Evolutionary conservation across 2,888 invertebrate species (phyloP).

Genomic region (Tortrix viridana): DNA sequence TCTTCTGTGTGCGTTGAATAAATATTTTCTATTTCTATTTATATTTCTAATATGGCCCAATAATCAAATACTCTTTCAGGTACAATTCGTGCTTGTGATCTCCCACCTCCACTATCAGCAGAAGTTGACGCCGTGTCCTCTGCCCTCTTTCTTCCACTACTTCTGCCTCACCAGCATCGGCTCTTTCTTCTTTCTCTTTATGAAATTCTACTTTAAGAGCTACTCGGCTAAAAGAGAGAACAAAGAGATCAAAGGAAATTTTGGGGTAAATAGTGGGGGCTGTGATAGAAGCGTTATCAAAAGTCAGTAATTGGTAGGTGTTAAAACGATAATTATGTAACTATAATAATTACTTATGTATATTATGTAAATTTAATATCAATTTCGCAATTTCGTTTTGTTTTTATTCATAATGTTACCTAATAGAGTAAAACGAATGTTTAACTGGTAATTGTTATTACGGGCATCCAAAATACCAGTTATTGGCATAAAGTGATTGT

Average conservation of each 20-base stretch:
- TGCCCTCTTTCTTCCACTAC: slow-evolving; percentile 80
- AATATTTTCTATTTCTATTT: too few species aligned
- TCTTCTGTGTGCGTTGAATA: too few species aligned
- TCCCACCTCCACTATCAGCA: slow-evolving; percentile 71
- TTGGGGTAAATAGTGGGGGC: background rate
- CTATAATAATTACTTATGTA: too few species aligned
- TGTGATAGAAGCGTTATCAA: background rate
- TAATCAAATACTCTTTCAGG: slow-evolving; percentile 53
- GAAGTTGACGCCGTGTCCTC: slow-evolving; percentile 68
- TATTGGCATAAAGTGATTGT: too few species aligned
- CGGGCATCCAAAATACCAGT: too few species aligned
- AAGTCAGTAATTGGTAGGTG: background rate
- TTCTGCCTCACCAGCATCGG: slow-evolving; percentile 82
- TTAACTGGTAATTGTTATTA: too few species aligned
- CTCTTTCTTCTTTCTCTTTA: slow-evolving; percentile 86
- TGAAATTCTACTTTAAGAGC: slow-evolving; percentile 84
- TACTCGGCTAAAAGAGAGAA: slow-evolving; percentile 54
- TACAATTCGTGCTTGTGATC: slow-evolving; percentile 72
- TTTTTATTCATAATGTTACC: too few species aligned
- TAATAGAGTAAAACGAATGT: too few species aligned
- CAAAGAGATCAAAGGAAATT: slow-evolving; percentile 30
- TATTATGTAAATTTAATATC: too few species aligned
- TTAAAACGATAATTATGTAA: background rate
- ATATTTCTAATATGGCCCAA: background rate
- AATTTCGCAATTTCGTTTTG: too few species aligned